A percentile compares a stretch with the other conserved stretches of the same genome.
Evolutionary conservation across 2,797 vertebrate genomes (phyloP).

Genomic region (Alfaro cultratus): DNA sequence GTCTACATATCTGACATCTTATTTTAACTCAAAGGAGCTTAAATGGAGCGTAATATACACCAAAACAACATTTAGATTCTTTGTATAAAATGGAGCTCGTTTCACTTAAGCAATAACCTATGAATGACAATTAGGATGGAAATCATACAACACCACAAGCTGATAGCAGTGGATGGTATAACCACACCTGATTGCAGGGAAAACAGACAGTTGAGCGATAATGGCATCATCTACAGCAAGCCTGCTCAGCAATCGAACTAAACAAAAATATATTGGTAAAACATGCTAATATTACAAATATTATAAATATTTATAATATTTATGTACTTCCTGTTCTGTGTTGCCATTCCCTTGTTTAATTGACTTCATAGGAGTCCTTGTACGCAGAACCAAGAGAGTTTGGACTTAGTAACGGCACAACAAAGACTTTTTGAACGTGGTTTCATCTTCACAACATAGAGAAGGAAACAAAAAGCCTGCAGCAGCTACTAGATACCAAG

Average conservation of each 20-base stretch:
- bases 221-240: neutral
- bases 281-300: neutral
- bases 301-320: neutral
- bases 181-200: neutral
- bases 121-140: neutral
- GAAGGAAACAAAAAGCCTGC: neutral
- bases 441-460: neutral
- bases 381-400: neutral
- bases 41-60: neutral
- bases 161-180: neutral
- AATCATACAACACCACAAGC: neutral
- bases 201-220: neutral
- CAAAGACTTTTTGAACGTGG: neutral
- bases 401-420: neutral
- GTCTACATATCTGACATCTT: constrained; percentile 12
- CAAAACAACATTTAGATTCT: neutral
- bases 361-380: neutral
- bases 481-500: neutral
- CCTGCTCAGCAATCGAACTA: neutral
- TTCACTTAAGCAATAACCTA: too few relatives aligned
- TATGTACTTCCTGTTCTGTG: neutral
- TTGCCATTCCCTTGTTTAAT: neutral
- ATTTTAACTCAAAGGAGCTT: neutral
- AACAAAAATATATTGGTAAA: neutral
- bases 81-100: neutral